A percentile compares a stretch with the other conserved stretches of the same genome.
Evolutionary conservation across 2,113 vertebrate genomes (phyloP).

Genomic region (Lamprologus ornatipinnis): DNA sequence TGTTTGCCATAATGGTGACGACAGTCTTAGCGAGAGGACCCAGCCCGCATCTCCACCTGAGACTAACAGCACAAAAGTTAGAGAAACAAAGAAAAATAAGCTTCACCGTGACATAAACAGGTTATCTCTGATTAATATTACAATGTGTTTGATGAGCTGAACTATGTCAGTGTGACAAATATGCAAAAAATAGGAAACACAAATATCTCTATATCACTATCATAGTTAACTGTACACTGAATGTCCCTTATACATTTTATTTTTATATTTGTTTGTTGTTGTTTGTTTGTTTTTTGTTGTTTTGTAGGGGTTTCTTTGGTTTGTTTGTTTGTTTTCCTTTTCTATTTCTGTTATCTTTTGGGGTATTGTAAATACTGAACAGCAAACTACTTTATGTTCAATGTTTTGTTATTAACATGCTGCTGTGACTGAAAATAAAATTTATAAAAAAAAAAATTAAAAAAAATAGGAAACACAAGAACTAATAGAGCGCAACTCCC

Average conservation of each 20-base stretch:
- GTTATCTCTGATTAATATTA: not conserved
- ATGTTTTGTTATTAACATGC: no score
- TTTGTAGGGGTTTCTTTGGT: no score
- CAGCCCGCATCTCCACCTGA: not conserved
- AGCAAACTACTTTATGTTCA: no score
- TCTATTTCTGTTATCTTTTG: no score
- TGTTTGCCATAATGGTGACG: not conserved
- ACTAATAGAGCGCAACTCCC: not conserved
- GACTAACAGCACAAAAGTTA: not conserved
- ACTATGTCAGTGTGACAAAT: not conserved
- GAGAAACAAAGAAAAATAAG: not conserved
- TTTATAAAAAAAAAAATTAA: fast-evolving
- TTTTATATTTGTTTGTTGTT: no score
- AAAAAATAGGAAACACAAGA: not conserved
- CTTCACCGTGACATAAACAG: not conserved
- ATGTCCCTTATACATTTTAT: no score
- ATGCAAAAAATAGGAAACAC: not conserved
- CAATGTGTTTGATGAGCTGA: not conserved
- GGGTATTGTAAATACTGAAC: no score
- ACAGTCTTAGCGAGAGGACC: not conserved
- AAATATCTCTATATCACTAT: not conserved
- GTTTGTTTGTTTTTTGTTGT: no score
- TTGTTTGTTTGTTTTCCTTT: no score
- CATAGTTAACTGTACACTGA: no score
- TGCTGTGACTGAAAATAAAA: no score